Percentiles rank a stretch among this genome's conserved stretches.
phyloP scores from a whole-genome alignment of 2,888 invertebrate species.

The Penaeus monodon region DNA sequence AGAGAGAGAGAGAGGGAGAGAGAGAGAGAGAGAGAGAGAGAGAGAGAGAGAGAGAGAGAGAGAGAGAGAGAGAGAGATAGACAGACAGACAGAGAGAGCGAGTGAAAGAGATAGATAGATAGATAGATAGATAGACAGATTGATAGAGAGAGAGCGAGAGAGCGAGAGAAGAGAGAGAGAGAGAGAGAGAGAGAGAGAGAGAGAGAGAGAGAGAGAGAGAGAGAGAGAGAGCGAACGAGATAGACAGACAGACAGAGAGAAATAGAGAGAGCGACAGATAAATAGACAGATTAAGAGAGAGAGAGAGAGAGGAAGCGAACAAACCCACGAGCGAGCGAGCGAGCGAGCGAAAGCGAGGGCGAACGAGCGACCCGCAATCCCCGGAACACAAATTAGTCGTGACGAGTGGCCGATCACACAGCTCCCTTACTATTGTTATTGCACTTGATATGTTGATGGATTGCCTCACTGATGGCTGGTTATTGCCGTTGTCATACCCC shows the following conservation, averaged over 20 bases:
- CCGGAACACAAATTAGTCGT: slow-evolving; percentile 36
- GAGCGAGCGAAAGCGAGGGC: neutral
- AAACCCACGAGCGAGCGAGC: too few relatives aligned
- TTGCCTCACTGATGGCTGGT: slow-evolving; percentile 29
- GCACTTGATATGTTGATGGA: slow-evolving; percentile 45
- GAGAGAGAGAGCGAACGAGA: neutral
- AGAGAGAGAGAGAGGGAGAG: neutral
- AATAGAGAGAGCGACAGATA: neutral
- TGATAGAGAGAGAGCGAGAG: neutral
- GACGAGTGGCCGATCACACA: slow-evolving; percentile 41
- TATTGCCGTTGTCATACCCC: neutral
- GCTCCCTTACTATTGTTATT: slow-evolving; percentile 32
- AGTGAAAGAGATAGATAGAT: neutral
- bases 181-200: neutral
- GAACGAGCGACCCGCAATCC: slow-evolving; percentile 14
- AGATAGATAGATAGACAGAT: neutral
- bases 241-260: too few relatives aligned
- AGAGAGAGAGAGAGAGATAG: neutral
- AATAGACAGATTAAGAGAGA: neutral
- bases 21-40: too few relatives aligned
- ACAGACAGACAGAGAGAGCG: neutral
- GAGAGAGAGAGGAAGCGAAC: neutral
- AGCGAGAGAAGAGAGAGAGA: neutral
- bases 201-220: neutral
- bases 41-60: neutral